phyloP scores from a whole-genome alignment of 2,113 vertebrate genomes.

The Cheirogaleus medius region DNA sequence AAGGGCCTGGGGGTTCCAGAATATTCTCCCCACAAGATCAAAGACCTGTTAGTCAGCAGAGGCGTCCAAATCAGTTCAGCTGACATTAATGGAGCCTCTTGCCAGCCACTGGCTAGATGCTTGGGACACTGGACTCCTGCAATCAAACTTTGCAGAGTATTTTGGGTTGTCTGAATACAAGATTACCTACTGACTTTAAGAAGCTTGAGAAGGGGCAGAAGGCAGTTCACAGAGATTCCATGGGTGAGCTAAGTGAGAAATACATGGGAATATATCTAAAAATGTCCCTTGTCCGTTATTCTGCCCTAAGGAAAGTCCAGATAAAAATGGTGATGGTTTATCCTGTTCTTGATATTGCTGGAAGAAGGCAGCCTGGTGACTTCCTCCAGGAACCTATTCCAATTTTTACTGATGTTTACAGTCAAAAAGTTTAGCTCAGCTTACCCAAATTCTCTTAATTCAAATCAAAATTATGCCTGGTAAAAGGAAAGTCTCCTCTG shows the following conservation, averaged over 20 bases:
- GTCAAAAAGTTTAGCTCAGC: background rate
- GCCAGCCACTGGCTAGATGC: background rate
- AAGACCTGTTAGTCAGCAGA: background rate
- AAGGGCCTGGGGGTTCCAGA: background rate
- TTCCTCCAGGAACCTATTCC: background rate
- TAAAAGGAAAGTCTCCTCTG: background rate
- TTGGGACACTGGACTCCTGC: background rate
- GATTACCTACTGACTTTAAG: background rate
- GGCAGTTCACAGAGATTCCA: background rate
- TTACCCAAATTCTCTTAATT: background rate
- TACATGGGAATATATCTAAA: background rate
- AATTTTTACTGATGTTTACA: background rate
- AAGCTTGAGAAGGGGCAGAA: background rate
- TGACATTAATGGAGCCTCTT: background rate
- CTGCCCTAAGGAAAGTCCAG: background rate
- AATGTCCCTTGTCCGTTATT: background rate
- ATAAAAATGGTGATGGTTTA: background rate
- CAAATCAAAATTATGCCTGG: background rate
- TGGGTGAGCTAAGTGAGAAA: background rate
- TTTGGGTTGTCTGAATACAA: background rate
- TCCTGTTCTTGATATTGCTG: background rate
- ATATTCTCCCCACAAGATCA: background rate
- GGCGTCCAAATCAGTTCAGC: background rate
- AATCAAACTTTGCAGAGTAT: background rate
- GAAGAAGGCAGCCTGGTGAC: background rate